Evolutionary conservation across 1,140 invertebrate genomes (phyloP).

Genomic region (Yoshiicerus persimilis): DNA sequence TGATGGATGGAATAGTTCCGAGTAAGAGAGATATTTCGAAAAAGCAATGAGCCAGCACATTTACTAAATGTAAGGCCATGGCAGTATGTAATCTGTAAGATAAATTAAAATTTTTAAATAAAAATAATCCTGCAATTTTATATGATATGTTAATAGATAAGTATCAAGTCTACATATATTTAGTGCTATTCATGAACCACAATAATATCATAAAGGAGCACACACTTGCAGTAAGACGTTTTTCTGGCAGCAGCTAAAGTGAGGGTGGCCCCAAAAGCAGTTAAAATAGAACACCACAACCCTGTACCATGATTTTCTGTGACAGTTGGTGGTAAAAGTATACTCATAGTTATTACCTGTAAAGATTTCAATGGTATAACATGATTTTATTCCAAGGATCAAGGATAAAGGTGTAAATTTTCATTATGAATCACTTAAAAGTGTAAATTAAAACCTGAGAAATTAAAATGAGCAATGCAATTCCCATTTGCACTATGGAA

Average conservation of each 20-base stretch:
- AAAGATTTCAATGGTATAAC: background rate
- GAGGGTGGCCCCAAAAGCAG: background rate
- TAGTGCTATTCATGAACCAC: background rate
- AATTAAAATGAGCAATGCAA: background rate
- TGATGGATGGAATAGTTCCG: background rate
- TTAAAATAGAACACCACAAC: background rate
- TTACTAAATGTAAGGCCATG: conserved; percentile 20
- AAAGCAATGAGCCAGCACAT: background rate
- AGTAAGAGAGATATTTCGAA: background rate
- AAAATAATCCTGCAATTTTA: background rate
- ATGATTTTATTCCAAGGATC: too few species aligned
- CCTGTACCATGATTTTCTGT: background rate
- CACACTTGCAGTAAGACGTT: conserved; percentile 18
- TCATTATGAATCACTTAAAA: background rate
- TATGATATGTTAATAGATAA: background rate
- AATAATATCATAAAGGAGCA: background rate
- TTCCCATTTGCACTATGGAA: conserved; percentile 4
- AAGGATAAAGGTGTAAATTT: background rate
- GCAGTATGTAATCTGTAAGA: conserved; percentile 12
- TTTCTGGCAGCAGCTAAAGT: background rate
- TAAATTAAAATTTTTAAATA: background rate
- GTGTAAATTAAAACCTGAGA: background rate
- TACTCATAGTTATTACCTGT: conserved; percentile 14
- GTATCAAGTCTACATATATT: background rate
- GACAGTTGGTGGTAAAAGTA: background rate